Evolutionary conservation across 1,140 invertebrate species (phyloP).

Genomic region (Diorhabda carinulata): DNA sequence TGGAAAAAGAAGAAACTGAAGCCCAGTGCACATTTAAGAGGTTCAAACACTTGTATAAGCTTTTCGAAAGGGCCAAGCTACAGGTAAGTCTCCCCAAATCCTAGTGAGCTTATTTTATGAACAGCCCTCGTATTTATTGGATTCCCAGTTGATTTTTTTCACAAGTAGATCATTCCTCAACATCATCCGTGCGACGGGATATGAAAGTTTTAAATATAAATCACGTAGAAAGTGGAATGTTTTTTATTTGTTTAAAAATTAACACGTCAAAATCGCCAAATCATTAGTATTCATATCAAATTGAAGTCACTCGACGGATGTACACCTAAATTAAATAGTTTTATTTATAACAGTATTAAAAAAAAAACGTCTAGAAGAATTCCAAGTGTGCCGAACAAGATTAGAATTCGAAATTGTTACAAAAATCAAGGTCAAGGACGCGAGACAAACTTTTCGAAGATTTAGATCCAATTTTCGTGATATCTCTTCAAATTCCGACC

Average conservation of each 20-base stretch:
- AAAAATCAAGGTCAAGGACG: neutral
- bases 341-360: neutral
- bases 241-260: neutral
- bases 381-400: neutral
- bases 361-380: neutral
- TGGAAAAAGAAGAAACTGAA: too few relatives aligned
- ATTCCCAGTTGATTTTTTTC: too few relatives aligned
- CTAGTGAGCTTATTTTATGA: too few relatives aligned
- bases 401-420: neutral
- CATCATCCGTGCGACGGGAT: too few relatives aligned
- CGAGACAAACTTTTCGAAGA: neutral
- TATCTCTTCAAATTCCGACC: too few relatives aligned
- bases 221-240: neutral
- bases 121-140: too few relatives aligned
- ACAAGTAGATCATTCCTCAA: too few relatives aligned
- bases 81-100: too few relatives aligned
- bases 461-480: too few relatives aligned
- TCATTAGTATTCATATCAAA: constrained; percentile 9
- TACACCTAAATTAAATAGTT: neutral
- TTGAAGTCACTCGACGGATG: neutral
- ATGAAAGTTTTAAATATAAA: neutral
- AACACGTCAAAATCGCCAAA: neutral
- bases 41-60: too few relatives aligned
- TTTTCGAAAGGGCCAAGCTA: too few relatives aligned
- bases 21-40: too few relatives aligned